A percentile compares a stretch with the other conserved stretches of the same genome.
Evolutionary conservation across 2,113 vertebrate species (phyloP).

Genomic region (Agelaius phoeniceus): DNA sequence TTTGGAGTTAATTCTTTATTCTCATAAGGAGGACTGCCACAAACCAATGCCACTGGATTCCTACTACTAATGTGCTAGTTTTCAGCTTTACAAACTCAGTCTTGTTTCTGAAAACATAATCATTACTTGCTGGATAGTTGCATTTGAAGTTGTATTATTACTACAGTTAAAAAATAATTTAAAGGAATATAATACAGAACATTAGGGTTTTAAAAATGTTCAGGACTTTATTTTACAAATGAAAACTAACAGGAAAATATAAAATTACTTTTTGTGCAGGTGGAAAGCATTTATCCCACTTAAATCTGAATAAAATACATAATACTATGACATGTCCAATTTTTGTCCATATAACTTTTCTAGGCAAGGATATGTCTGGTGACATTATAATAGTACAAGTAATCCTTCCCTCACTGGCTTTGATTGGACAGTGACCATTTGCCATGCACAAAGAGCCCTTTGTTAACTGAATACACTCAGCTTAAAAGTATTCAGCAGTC

Average conservation of each 20-base stretch:
- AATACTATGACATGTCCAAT: accelerated
- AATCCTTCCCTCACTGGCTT: background rate
- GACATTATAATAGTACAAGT: background rate
- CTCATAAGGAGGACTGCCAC: background rate
- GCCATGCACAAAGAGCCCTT: background rate
- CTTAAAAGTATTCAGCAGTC: background rate
- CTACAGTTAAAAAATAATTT: background rate
- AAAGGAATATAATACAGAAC: background rate
- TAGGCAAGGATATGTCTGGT: background rate
- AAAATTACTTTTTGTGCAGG: background rate
- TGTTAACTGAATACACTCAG: background rate
- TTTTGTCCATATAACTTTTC: background rate
- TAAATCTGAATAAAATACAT: background rate
- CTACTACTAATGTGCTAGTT: background rate
- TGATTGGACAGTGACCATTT: background rate
- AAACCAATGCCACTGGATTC: background rate
- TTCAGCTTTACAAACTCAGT: background rate
- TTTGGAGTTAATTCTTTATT: background rate
- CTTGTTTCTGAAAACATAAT: background rate
- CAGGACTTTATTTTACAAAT: background rate
- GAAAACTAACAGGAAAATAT: background rate
- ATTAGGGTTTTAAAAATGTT: background rate
- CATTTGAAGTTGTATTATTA: background rate
- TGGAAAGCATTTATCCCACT: background rate
- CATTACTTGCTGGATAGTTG: background rate